Conservation (phyloP, 2,888 invertebrate species). For the Notocelia uddmanniana region DNA sequence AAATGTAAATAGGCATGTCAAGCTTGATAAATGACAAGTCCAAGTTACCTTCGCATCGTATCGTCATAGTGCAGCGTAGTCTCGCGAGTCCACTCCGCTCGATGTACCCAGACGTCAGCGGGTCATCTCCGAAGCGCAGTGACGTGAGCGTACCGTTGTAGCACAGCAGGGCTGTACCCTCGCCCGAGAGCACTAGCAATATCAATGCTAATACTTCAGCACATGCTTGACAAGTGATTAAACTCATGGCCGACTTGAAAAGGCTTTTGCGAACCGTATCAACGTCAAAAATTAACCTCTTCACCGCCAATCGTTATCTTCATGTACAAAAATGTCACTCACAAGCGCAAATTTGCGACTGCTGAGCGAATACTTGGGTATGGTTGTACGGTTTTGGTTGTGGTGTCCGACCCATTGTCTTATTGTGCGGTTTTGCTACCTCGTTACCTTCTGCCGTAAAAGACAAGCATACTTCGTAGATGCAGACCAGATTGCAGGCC, state of each 20-base stretch:
- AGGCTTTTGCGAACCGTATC: background rate
- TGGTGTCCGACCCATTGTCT: no score
- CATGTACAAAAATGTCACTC: background rate
- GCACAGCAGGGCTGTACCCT: constrained; percentile 61
- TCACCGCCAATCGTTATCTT: background rate
- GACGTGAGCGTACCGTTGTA: constrained; percentile 73
- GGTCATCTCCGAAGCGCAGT: constrained; percentile 67
- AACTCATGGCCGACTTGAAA: constrained; percentile 49
- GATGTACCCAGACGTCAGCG: constrained; percentile 57
- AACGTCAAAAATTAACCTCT: background rate
- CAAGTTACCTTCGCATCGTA: constrained; percentile 60
- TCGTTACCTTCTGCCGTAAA: no score
- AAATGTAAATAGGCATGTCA: background rate
- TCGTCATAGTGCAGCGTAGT: constrained; percentile 63
- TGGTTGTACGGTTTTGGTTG: no score
- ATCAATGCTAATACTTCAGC: constrained; percentile 49
- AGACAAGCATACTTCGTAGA: no score
- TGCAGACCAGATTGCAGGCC: no score
- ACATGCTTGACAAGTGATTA: constrained; percentile 45
- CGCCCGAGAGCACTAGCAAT: constrained; percentile 51
- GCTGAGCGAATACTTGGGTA: background rate
- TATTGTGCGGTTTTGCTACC: no score
- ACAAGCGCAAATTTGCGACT: background rate
- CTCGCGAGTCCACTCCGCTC: constrained; percentile 54
- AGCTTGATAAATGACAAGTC: background rate